Evolutionary conservation across 2,797 vertebrate genomes (phyloP).

Genomic region (Phrynocephalus forsythii): DNA sequence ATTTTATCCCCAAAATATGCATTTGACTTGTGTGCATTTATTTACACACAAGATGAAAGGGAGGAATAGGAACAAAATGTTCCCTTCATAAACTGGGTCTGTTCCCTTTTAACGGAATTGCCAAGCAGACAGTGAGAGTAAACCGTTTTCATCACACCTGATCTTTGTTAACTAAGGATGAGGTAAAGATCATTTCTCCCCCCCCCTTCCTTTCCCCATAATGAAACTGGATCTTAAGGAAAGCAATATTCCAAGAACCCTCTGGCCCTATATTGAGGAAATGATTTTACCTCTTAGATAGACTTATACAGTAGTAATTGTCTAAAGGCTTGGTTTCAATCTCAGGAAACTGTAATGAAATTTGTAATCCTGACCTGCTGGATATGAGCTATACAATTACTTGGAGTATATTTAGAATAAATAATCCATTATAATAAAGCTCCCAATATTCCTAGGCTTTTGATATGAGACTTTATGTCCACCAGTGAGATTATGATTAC

Average conservation of each 20-base stretch:
- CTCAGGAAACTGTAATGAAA: conserved; percentile 82
- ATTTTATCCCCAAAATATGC: too few relatives aligned
- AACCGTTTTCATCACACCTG: conserved; percentile 32
- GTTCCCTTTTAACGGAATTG: conserved; percentile 7
- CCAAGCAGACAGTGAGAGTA: background rate
- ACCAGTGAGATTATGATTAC: conserved; percentile 69
- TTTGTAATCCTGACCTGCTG: conserved; percentile 84
- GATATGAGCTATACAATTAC: conserved; percentile 85
- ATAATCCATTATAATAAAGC: conserved; percentile 80
- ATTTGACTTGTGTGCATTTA: too few relatives aligned
- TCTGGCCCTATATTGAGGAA: conserved; percentile 74
- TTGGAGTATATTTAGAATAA: conserved; percentile 74
- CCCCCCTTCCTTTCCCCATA: conserved; percentile 25
- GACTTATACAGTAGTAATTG: conserved; percentile 77
- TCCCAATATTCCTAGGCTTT: conserved; percentile 71
- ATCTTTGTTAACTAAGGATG: conserved; percentile 25
- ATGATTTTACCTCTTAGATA: conserved; percentile 76
- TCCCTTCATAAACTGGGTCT: background rate
- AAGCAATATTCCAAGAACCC: conserved; percentile 62
- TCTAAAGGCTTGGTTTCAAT: conserved; percentile 82
- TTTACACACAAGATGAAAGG: too few relatives aligned
- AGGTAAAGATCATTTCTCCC: conserved; percentile 42
- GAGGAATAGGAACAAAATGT: background rate
- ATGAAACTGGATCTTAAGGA: conserved; percentile 59
- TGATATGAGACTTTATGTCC: conserved; percentile 53